Conservation (phyloP, 2,113 vertebrate genomes). For the Pholis gunnellus region DNA sequence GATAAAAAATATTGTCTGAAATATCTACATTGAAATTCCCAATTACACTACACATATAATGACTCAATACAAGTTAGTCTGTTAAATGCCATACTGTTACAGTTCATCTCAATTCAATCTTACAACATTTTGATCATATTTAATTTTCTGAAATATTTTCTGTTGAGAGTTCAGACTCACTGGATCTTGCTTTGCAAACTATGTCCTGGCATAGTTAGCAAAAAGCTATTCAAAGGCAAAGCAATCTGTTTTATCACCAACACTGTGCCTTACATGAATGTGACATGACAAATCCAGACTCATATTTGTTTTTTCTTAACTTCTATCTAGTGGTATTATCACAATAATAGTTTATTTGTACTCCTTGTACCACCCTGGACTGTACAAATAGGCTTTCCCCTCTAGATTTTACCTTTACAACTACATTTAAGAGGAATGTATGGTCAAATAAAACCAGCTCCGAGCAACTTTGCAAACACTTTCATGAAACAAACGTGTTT, state of each 20-base stretch:
- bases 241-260: neutral
- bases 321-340: neutral
- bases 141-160: neutral
- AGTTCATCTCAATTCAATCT: neutral
- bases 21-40: neutral
- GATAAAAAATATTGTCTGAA: neutral
- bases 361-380: neutral
- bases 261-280: neutral
- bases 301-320: neutral
- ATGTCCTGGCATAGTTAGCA: neutral
- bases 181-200: neutral
- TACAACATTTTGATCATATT: neutral
- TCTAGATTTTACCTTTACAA: neutral
- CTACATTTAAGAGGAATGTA: neutral
- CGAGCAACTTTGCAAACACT: neutral
- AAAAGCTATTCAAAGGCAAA: conserved; percentile 1
- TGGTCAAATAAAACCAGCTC: neutral
- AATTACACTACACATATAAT: neutral
- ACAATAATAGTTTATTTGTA: neutral
- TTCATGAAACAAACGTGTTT: neutral
- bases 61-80: neutral
- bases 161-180: neutral
- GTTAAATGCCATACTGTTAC: neutral
- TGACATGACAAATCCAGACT: neutral
- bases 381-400: neutral